phyloP scores from a whole-genome alignment of 1,140 invertebrate species.

The Agrypnia vestita region DNA sequence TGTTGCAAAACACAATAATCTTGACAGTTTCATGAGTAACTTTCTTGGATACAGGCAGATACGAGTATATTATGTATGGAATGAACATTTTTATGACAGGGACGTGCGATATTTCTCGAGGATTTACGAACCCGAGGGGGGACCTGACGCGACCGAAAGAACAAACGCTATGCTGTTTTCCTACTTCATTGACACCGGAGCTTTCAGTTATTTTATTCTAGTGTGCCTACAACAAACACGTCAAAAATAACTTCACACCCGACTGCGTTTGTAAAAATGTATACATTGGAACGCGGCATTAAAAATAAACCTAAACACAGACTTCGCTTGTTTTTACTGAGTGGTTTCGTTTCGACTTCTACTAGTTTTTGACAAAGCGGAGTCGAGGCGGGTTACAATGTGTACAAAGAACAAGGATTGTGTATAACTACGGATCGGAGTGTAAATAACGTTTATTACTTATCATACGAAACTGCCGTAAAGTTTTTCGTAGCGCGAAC shows the following conservation, averaged over 20 bases:
- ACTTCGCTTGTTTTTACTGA: background rate
- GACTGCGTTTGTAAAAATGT: background rate
- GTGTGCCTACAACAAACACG: background rate
- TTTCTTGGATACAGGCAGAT: background rate
- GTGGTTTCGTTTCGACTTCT: background rate
- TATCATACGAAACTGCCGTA: constrained; percentile 8
- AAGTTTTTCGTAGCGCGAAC: constrained; percentile 24
- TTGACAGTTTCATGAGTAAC: background rate
- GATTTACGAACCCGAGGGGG: constrained; percentile 23
- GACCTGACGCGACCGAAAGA: constrained; percentile 26
- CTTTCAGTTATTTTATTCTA: background rate
- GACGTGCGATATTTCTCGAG: constrained; percentile 41
- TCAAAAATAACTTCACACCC: background rate
- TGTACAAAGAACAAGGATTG: constrained; percentile 11
- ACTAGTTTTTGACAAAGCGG: background rate
- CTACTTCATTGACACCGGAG: constrained; percentile 22
- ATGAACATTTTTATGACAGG: constrained; percentile 32
- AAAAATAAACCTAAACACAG: background rate
- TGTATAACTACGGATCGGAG: background rate
- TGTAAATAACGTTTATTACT: constrained; percentile 32
- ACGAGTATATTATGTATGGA: background rate
- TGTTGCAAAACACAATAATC: background rate
- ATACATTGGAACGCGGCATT: background rate
- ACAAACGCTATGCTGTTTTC: constrained; percentile 25
- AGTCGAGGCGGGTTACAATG: constrained; percentile 6